Evolutionary conservation across 1,140 invertebrate genomes (phyloP), one percentile per base, ranked within the genome.

Genomic region (Drosophila aff.): DNA sequence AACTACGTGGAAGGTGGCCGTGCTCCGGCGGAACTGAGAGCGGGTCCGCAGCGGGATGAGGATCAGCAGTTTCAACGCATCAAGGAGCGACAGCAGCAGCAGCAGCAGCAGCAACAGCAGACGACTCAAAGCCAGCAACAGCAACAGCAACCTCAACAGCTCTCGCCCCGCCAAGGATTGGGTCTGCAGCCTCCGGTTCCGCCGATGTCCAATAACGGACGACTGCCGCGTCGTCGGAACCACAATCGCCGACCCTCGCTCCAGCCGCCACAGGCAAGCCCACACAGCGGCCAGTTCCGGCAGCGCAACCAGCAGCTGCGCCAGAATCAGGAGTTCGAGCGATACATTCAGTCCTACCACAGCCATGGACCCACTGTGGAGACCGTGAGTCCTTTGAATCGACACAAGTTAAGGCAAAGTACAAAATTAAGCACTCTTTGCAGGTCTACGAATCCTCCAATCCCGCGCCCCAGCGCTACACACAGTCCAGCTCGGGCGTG

Each of bases 271-370:
- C 53, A 57, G 5, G 9, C 21, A 5, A 68, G 41, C 31, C 57
- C 49, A 10, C 85, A 85, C 53, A 90, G 72, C 23, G 78, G 82
- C 8, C 91, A 92, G 23, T 84, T 92, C 59, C 77, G 87, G 9
- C 80, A 92, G 60, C 66, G 79, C 18, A 90, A 81, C 44, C 80
- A 91, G 36, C 91, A 92, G 58, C 69, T 90, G 13, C 89, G 83
- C 1, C 84, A 92, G 50, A 92, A 92, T 55, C 82, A 92, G 72
- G 91, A 92, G 46, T 92, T 92, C 44, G 91, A 92, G 41, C 89
- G 91, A 1, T 92, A 92, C 53, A 91, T 92, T 43, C 91, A 92
- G 38, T 92, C 90, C 31, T 92, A 92, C 50, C 86, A 91, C 40
- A 89, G 89, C 11, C 83, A 91, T 53, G 89, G 89, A 72, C 91